Percentiles rank a stretch among this genome's conserved stretches.
Conservation (phyloP, 2,113 vertebrate genomes). For the Anguilla japonica region DNA sequence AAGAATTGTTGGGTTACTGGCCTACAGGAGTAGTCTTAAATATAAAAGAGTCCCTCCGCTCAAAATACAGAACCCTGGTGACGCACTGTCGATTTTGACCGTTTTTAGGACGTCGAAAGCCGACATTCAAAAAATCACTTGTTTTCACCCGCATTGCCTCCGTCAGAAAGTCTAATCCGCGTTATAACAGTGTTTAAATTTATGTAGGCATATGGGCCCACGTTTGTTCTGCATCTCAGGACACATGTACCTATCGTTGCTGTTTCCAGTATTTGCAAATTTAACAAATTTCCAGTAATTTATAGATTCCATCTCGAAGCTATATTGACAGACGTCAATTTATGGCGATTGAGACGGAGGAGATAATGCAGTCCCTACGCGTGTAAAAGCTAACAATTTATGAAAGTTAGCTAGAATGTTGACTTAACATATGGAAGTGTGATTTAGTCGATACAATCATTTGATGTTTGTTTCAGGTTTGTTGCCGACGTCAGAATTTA, state of each 20-base stretch:
- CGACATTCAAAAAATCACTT: too few relatives aligned
- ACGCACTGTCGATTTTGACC: not conserved
- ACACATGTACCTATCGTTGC: too few relatives aligned
- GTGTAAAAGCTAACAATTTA: not conserved
- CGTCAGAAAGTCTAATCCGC: too few relatives aligned
- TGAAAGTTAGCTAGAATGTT: not conserved
- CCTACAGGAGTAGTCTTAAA: too few relatives aligned
- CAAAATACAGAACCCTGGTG: too few relatives aligned
- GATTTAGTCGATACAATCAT: not conserved
- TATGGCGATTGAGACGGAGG: not conserved
- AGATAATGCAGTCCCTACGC: not conserved
- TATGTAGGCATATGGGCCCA: too few relatives aligned
- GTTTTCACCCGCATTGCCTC: too few relatives aligned
- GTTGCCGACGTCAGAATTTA: not conserved
- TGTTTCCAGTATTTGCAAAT: not conserved
- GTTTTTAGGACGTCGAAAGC: not conserved
- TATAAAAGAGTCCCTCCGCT: too few relatives aligned
- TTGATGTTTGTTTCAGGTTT: not conserved
- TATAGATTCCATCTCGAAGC: not conserved
- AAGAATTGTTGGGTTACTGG: too few relatives aligned
- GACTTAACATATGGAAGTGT: slow-evolving; percentile 33
- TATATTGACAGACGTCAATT: not conserved
- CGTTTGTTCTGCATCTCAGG: too few relatives aligned
- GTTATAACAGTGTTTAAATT: too few relatives aligned
- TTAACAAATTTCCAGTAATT: not conserved